These are phyloP conservation scores for Ichneumoninae sp. DNA, from an alignment of 2,888 invertebrate species.

Conservation along the genomic window DNA sequence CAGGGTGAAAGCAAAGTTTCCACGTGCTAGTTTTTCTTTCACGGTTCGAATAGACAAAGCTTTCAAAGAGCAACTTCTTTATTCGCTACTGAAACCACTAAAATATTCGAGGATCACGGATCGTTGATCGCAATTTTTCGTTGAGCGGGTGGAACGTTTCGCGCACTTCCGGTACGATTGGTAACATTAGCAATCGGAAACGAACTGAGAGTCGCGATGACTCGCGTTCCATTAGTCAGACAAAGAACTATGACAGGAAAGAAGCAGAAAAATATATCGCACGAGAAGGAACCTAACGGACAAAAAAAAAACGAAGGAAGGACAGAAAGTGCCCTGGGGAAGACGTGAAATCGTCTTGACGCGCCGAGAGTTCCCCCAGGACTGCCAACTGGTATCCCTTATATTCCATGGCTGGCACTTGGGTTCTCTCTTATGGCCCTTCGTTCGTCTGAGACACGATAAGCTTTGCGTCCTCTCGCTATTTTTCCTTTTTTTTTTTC, in stretches of 20 bases:
- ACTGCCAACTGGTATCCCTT: slow-evolving; percentile 48
- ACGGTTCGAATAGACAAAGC: slow-evolving; percentile 6
- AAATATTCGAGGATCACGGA: slow-evolving; percentile 9
- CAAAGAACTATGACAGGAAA: slow-evolving; percentile 18
- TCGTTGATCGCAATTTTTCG: slow-evolving; percentile 46
- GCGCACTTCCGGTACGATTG: slow-evolving; percentile 12
- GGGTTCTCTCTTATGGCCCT: slow-evolving; percentile 29
- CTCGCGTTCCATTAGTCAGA: slow-evolving; percentile 75
- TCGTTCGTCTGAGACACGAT: slow-evolving; percentile 48
- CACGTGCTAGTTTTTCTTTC: slow-evolving; percentile 9
- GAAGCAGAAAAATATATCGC: slow-evolving; percentile 43
- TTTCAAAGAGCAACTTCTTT: slow-evolving; percentile 1
- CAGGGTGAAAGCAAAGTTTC: slow-evolving; percentile 14
- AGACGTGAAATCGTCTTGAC: slow-evolving; percentile 72
- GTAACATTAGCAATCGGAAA: slow-evolving; percentile 76
- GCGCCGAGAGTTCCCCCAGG: slow-evolving; percentile 59
- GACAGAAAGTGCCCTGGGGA: slow-evolving; percentile 54
- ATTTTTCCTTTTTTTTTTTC: slow-evolving; percentile 21
- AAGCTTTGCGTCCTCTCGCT: slow-evolving; percentile 49
- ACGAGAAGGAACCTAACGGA: slow-evolving; percentile 48
- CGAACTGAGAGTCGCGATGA: slow-evolving; percentile 70
- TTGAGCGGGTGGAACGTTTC: neutral
- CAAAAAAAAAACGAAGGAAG: slow-evolving; percentile 55
- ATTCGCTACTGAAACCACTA: neutral
- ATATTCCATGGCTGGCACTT: slow-evolving; percentile 39